Conservation (phyloP, 2,888 invertebrate species). For the Hoplodrina ambigua region DNA sequence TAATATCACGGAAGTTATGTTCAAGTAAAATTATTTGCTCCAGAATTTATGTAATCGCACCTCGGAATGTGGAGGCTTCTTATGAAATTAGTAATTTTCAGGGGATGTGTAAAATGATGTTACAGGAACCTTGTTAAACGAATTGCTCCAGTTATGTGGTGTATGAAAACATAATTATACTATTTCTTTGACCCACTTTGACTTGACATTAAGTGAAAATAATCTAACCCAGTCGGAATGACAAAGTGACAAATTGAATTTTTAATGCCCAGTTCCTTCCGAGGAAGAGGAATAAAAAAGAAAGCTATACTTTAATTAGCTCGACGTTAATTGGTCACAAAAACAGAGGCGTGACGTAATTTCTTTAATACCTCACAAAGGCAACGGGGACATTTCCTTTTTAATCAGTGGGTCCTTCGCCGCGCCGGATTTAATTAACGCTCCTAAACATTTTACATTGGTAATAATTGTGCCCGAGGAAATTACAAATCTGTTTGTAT, state of each 20-base stretch:
- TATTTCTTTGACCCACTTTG: slow-evolving; percentile 22
- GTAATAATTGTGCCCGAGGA: slow-evolving; percentile 79
- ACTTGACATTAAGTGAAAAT: slow-evolving; percentile 22
- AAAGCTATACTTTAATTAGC: slow-evolving; percentile 67
- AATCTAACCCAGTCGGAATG: slow-evolving; percentile 33
- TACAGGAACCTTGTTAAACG: slow-evolving; percentile 6
- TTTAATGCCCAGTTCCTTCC: slow-evolving; percentile 42
- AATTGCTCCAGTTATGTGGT: slow-evolving; percentile 13
- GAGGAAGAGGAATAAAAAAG: slow-evolving; percentile 57
- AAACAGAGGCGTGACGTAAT: slow-evolving; percentile 71
- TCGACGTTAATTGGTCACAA: slow-evolving; percentile 68
- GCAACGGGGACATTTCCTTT: slow-evolving; percentile 71
- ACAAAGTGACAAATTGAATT: slow-evolving; percentile 43
- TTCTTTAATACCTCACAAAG: slow-evolving; percentile 71
- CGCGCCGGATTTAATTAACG: slow-evolving; percentile 83
- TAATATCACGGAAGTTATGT: slow-evolving; percentile 69
- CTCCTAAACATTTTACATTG: slow-evolving; percentile 82
- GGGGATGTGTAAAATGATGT: slow-evolving; percentile 42
- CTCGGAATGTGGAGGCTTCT: slow-evolving; percentile 48
- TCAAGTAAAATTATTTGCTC: slow-evolving; percentile 68
- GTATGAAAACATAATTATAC: slow-evolving; percentile 6
- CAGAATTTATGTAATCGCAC: slow-evolving; percentile 70
- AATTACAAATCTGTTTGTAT: slow-evolving; percentile 77
- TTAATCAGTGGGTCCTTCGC: slow-evolving; percentile 76
- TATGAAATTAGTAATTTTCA: slow-evolving; percentile 49